Evolutionary conservation across 1,140 invertebrate genomes (phyloP), one percentile per base, ranked within the genome.

Genomic region (Drosophila pandora): DNA sequence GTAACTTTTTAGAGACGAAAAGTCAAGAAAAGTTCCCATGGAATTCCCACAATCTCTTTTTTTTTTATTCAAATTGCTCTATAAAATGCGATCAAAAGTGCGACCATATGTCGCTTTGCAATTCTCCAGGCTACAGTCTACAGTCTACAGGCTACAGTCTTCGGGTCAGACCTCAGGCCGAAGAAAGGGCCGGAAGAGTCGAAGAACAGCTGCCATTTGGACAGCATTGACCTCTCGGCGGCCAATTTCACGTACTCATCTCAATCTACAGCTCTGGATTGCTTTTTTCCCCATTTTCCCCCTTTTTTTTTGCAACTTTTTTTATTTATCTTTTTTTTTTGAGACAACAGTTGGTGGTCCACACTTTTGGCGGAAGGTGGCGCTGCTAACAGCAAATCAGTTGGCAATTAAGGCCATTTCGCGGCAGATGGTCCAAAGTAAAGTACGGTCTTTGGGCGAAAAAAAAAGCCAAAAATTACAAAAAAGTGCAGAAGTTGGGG

Each of bases 371-470:
- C 64, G 50, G 63, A 69, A 69, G 64, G 65, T 69, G 65, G 65
- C 65, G 65, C 63, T 69, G 64, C 65, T 69, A 69, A 69, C 65
- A 69, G 64, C 65, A 68, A 69, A 69, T 69, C 65, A 57, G 65
- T 12, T 67, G 25, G 64, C 65, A 69, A 69, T 69, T 69, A 69
- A 47, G 64, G 61, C 54, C 30, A 68, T 28, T n/a, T 12, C 21
- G 4, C 10, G 65, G 23, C 65, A 69, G 65, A 69, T 69, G 65
- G 65, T 43, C 43, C n/a, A 25, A 22, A 41, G 21, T 52, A 22
- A 23, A 30, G 23, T 23, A 22, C 3, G 10, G 9, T 7, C 7
- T 47, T 37, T 17, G 8, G 12, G 30, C 37, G 22, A 13, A 21
- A 43, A 43, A 12, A 13, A 21, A 43, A 43, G n/a, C 4, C 4